Percentiles rank a stretch among this genome's conserved stretches.
phyloP scores from a whole-genome alignment of 2,888 invertebrate species.

The Seira musarum region DNA sequence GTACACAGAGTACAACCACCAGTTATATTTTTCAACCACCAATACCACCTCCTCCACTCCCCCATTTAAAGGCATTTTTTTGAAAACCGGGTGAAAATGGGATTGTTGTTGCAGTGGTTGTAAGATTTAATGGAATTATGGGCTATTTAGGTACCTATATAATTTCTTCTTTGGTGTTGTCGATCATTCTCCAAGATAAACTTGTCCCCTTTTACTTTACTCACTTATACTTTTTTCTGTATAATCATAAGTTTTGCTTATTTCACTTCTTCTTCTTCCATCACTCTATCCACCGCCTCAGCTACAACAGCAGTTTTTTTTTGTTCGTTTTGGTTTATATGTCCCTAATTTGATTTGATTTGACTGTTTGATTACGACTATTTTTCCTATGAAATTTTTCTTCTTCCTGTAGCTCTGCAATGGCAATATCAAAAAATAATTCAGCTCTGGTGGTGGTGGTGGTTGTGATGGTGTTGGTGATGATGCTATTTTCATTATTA shows the following conservation, averaged over 20 bases:
- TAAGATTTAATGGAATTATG: no score
- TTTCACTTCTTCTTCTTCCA: conserved; percentile 24
- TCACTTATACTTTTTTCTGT: conserved; percentile 42
- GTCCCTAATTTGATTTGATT: conserved; percentile 55
- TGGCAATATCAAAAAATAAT: no score
- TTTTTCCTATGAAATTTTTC: conserved; percentile 1
- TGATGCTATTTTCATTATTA: no score
- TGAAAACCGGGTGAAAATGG: conserved; percentile 39
- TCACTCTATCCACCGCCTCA: conserved; percentile 6
- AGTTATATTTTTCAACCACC: not conserved
- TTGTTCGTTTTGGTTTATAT: not conserved
- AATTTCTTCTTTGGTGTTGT: conserved; percentile 22
- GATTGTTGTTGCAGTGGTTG: not conserved
- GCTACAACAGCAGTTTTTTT: not conserved
- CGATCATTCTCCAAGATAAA: conserved; percentile 57
- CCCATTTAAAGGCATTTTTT: conserved; percentile 21
- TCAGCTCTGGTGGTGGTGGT: no score
- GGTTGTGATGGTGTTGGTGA: no score
- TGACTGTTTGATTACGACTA: conserved; percentile 43
- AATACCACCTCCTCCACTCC: conserved; percentile 18
- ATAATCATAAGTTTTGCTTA: not conserved
- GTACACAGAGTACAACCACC: no score
- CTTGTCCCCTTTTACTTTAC: conserved; percentile 41
- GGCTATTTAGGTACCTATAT: no score
- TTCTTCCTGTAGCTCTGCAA: not conserved